Percentiles rank a stretch among this genome's conserved stretches.
These are phyloP conservation scores for Delia radicum DNA, from an alignment of 1,140 invertebrate species.

Conservation along the genomic window DNA sequence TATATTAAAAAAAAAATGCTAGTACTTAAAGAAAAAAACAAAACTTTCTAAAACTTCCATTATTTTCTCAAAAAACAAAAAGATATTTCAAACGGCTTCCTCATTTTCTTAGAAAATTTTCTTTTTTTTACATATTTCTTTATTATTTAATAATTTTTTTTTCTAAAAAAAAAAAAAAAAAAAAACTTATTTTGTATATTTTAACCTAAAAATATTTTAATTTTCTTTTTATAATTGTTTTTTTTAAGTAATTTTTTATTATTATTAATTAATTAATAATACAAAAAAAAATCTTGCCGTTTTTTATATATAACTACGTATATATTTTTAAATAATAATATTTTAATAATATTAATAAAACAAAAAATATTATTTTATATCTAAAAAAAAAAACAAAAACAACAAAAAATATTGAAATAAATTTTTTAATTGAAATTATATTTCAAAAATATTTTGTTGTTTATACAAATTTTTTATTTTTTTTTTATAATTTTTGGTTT, in stretches of 20 bases:
- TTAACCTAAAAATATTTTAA: background rate
- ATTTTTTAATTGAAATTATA: background rate
- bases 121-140: constrained; percentile 4
- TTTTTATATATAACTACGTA: background rate
- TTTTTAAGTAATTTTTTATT: background rate
- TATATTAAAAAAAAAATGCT: background rate
- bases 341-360: background rate
- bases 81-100: constrained; percentile 17
- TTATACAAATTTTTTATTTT: background rate
- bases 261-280: background rate
- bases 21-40: background rate
- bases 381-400: background rate
- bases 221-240: background rate
- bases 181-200: background rate
- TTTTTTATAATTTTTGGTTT: background rate
- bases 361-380: background rate
- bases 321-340: constrained; percentile 6
- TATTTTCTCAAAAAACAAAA: background rate
- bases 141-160: constrained; percentile 6
- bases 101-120: constrained; percentile 20
- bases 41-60: constrained; percentile 1
- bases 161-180: background rate
- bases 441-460: background rate
- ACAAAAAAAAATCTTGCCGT: constrained; percentile 8
- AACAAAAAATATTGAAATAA: background rate